phyloP scores from a whole-genome alignment of 1,140 invertebrate species.

The Bradysia coprophila region DNA sequence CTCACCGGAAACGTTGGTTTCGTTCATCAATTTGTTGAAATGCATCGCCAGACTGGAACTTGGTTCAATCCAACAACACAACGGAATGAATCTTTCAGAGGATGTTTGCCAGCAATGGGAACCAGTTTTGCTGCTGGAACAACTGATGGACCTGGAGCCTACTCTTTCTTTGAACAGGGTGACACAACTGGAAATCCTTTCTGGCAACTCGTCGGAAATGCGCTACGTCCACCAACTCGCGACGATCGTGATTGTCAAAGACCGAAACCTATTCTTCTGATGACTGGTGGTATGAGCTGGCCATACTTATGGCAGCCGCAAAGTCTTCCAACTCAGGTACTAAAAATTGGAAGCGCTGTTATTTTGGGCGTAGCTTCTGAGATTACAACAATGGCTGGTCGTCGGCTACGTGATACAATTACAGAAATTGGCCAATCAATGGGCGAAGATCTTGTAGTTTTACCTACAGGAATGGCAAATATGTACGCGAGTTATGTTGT shows the following conservation, averaged over 20 bases:
- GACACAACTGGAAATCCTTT: slow-evolving; percentile 45
- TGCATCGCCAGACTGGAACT: slow-evolving; percentile 37
- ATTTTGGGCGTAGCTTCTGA: slow-evolving; percentile 67
- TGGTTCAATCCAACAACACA: slow-evolving; percentile 31
- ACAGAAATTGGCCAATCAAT: slow-evolving; percentile 24
- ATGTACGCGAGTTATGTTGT: slow-evolving; percentile 72
- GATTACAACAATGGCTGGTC: slow-evolving; percentile 82
- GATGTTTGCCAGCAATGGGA: slow-evolving; percentile 67
- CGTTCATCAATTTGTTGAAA: slow-evolving; percentile 61
- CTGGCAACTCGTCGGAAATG: slow-evolving; percentile 51
- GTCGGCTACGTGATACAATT: slow-evolving; percentile 45
- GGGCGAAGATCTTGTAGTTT: slow-evolving; percentile 30
- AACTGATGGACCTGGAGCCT: slow-evolving; percentile 73
- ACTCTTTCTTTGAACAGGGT: slow-evolving; percentile 64
- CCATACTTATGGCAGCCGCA: slow-evolving; percentile 73
- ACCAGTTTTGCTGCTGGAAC: slow-evolving; percentile 84
- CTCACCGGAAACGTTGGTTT: slow-evolving; percentile 45
- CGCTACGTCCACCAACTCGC: slow-evolving; percentile 39
- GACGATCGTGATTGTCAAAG: slow-evolving; percentile 46
- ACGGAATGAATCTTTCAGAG: slow-evolving; percentile 30
- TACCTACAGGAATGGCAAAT: slow-evolving; percentile 67
- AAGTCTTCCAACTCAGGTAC: slow-evolving; percentile 60
- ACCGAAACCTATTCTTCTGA: slow-evolving; percentile 63
- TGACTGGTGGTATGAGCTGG: slow-evolving; percentile 59
- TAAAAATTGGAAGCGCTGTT: slow-evolving; percentile 46